Evolutionary conservation across 2,797 vertebrate genomes (phyloP), one percentile per base, ranked within the genome.

Genomic region (Spinus pinus): DNA sequence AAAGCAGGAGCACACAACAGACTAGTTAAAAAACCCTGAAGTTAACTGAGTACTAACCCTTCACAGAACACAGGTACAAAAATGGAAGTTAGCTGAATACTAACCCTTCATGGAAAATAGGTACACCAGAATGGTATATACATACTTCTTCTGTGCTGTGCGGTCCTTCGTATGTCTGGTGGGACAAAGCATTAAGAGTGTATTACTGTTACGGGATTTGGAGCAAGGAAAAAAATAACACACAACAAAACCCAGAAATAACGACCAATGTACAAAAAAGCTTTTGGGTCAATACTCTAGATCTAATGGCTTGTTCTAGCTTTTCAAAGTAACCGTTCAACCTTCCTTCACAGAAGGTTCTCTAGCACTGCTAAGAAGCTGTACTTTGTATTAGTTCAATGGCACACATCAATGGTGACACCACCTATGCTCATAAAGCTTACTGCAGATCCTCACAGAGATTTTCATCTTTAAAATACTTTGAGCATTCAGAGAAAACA

Each of bases 71-170:
- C 97, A 85, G 97, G 98, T 60, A 98, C 97, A 94, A 47, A 77
- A 75, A 9, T 2, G 11, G 22, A 86, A 91, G 53, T 82, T 86
- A 66, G 54, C 23, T 41, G 57, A 77, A 94, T 95, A 95, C 95
- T 97, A 97, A 98, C 98, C 98, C 98, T 97, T 98, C 98, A 42
- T 98, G 98, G 95, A 98, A 98, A 97, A 98, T 98, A 86, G 98
- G 98, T 65, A 98, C 98, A 94, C 99, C 99, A 93, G 98, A 96
- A 96, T 99, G 99, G 98, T 98, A 99, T 39, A 97, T 91, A 96
- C 99, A 99, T 58, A 97, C 95, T 71, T 99, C 99, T 39, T 98
- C 98, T 83, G 98, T 96, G 93, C 98, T 99, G 42, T 98, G 97
- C 81, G 97, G 97, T 89, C 99, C 99, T 86, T 96, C 65, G 42